These are phyloP conservation scores for Sinhomidia bicolor DNA, from an alignment of 2,888 invertebrate species.

Conservation along the genomic window DNA sequence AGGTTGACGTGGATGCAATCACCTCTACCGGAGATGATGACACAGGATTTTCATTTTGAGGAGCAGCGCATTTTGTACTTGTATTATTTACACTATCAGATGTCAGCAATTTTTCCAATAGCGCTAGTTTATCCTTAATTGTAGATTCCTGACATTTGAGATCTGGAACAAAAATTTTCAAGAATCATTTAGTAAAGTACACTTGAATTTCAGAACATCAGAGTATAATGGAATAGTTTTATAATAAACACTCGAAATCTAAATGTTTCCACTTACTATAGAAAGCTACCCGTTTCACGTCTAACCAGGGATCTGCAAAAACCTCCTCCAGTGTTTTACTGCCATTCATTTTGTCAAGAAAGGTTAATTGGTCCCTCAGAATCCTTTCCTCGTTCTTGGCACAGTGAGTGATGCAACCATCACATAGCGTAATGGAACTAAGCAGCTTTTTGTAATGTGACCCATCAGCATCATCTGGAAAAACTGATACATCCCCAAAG, in stretches of 20 bases:
- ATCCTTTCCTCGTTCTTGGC: neutral
- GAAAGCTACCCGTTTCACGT: conserved; percentile 43
- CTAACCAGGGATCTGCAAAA: conserved; percentile 60
- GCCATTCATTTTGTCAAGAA: conserved; percentile 35
- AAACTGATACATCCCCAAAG: neutral
- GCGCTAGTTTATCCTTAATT: conserved; percentile 5
- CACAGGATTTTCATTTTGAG: no score
- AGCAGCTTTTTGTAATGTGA: neutral
- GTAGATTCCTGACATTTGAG: neutral
- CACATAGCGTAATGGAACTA: conserved; percentile 21
- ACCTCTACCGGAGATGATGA: no score
- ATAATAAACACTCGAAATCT: no score
- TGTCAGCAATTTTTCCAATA: neutral
- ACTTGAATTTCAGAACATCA: no score
- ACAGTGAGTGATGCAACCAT: conserved; percentile 32
- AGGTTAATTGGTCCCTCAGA: conserved; percentile 37
- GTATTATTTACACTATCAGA: no score
- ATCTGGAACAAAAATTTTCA: no score
- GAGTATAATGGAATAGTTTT: no score
- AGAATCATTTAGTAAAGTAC: no score
- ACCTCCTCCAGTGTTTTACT: conserved; percentile 5
- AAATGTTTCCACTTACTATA: conserved; percentile 47
- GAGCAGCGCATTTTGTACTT: no score
- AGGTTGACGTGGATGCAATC: no score
- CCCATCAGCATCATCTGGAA: conserved; percentile 2